Conservation (phyloP, 2,888 invertebrate species). For the Lymantria monacha region DNA sequence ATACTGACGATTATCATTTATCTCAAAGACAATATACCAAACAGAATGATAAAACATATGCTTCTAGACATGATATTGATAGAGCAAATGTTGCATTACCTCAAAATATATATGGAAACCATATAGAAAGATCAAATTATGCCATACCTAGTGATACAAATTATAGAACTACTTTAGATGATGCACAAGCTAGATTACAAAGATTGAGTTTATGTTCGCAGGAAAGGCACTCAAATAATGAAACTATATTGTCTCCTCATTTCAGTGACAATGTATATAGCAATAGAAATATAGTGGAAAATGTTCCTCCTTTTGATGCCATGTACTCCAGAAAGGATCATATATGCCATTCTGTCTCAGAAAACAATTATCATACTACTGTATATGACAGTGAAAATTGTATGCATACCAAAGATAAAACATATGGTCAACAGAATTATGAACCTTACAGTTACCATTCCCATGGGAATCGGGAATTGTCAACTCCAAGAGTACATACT, state of each 20-base stretch:
- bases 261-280: conserved; percentile 59
- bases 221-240: conserved; percentile 64
- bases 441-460: conserved; percentile 70
- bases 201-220: conserved; percentile 69
- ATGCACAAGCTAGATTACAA: conserved; percentile 60
- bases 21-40: conserved; percentile 55
- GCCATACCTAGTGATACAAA: conserved; percentile 53
- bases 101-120: conserved; percentile 54
- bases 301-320: conserved; percentile 58
- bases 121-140: conserved; percentile 58
- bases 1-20: conserved; percentile 51
- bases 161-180: conserved; percentile 61
- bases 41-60: conserved; percentile 60
- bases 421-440: conserved; percentile 67
- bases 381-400: conserved; percentile 65
- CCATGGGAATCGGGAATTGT: conserved; percentile 59
- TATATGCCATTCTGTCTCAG: conserved; percentile 55
- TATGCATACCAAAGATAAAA: conserved; percentile 67
- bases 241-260: conserved; percentile 57
- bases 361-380: conserved; percentile 66
- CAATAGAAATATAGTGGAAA: conserved; percentile 54
- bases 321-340: conserved; percentile 64
- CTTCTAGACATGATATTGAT: conserved; percentile 61
- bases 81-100: conserved; percentile 49
- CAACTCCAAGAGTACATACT: conserved; percentile 67